phyloP scores from a whole-genome alignment of 2,113 vertebrate species.

The Alouatta palliata region DNA sequence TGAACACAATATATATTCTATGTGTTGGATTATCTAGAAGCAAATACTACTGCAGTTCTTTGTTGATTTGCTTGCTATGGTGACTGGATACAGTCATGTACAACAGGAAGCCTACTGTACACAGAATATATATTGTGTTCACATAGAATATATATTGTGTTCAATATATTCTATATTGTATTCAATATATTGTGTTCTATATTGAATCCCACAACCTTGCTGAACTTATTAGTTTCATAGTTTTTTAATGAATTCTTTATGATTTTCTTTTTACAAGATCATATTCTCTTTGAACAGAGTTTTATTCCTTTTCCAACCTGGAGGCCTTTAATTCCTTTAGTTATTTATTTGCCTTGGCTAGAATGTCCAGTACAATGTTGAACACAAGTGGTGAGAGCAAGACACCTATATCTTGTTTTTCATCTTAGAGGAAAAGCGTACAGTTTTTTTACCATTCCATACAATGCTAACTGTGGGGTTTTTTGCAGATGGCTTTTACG shows the following conservation, averaged over 20 bases:
- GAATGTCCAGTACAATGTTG: neutral
- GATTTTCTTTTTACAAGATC: neutral
- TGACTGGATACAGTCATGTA: constrained; percentile 87
- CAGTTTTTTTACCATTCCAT: neutral
- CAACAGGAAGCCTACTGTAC: constrained; percentile 82
- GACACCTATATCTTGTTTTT: neutral
- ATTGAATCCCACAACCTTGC: neutral
- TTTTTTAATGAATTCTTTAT: neutral
- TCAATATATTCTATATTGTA: neutral
- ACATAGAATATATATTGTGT: no score
- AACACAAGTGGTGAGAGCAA: neutral
- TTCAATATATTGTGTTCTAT: neutral
- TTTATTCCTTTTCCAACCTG: constrained; percentile 9
- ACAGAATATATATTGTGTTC: neutral
- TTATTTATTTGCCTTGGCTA: neutral
- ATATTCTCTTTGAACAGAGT: neutral
- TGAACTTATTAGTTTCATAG: neutral
- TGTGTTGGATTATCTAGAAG: constrained; percentile 80
- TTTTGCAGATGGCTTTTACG: neutral
- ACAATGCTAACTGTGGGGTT: neutral
- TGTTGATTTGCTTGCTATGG: constrained; percentile 96
- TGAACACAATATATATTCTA: neutral
- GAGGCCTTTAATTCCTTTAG: neutral
- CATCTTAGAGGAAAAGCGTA: neutral
- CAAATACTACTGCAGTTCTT: constrained; percentile 87